phyloP scores from a whole-genome alignment of 2,113 vertebrate species.

The Junco hyemalis region DNA sequence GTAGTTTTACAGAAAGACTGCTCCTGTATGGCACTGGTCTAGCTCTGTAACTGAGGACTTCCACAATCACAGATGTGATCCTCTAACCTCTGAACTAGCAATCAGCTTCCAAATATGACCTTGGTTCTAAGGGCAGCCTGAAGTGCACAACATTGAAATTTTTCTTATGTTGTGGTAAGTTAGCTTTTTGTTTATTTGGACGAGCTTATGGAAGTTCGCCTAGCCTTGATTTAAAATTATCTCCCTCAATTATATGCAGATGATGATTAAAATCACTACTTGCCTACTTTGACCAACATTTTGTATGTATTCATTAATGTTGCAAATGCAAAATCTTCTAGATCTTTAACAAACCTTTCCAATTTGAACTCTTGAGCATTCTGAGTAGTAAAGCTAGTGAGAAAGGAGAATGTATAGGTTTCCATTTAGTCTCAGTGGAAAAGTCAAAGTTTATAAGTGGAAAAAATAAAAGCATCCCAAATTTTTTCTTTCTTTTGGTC shows the following conservation, averaged over 20 bases:
- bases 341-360: not conserved
- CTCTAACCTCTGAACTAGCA: not conserved
- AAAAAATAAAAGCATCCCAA: fast-evolving
- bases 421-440: not conserved
- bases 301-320: not conserved
- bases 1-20: not conserved
- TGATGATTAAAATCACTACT: not conserved
- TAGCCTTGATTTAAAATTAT: not conserved
- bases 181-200: not conserved
- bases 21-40: fast-evolving
- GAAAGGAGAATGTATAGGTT: not conserved
- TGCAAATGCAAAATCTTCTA: not conserved
- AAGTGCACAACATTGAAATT: not conserved
- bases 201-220: fast-evolving
- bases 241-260: not conserved
- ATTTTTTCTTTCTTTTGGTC: not conserved
- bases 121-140: not conserved
- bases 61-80: not conserved
- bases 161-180: not conserved
- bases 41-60: not conserved
- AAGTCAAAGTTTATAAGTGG: not conserved
- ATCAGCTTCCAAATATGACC: not conserved
- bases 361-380: not conserved
- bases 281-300: not conserved
- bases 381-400: not conserved